Percentiles rank a stretch among this genome's conserved stretches.
Conservation (phyloP, 2,797 vertebrate genomes). For the Anguilla marmorata region DNA sequence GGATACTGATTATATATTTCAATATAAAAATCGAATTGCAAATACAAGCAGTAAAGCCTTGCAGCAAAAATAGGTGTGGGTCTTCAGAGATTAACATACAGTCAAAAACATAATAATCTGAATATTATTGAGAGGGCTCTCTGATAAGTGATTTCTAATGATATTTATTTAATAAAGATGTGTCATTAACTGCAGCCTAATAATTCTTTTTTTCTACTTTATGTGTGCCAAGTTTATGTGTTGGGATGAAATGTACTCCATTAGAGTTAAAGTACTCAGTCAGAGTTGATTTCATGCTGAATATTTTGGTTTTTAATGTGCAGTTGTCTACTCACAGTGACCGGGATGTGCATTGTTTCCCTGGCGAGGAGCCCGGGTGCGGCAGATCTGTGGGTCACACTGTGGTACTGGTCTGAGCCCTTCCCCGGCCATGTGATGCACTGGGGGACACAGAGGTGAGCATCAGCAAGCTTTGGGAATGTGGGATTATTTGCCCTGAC, state of each 20-base stretch:
- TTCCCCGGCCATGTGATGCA: slow-evolving; percentile 24
- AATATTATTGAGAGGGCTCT: not conserved
- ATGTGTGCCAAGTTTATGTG: not conserved
- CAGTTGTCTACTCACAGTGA: not conserved
- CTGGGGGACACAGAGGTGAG: slow-evolving; percentile 46
- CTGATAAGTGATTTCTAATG: not conserved
- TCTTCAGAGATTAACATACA: not conserved
- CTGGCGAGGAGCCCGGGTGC: not conserved
- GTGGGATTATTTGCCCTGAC: slow-evolving; percentile 50
- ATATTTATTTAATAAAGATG: not conserved
- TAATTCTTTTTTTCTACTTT: not conserved
- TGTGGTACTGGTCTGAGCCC: not conserved
- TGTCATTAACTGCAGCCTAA: not conserved
- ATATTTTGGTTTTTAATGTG: not conserved
- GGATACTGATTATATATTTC: not conserved
- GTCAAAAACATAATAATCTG: not conserved
- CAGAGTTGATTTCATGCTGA: not conserved
- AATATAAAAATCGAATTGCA: no score
- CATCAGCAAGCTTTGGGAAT: slow-evolving; percentile 47
- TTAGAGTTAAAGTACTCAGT: not conserved
- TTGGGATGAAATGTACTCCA: not conserved
- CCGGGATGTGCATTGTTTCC: not conserved
- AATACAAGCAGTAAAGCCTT: not conserved
- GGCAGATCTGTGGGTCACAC: not conserved
- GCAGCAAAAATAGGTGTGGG: not conserved